Conservation (phyloP, 2,888 invertebrate species). For the Ecliptopera silaceata region DNA sequence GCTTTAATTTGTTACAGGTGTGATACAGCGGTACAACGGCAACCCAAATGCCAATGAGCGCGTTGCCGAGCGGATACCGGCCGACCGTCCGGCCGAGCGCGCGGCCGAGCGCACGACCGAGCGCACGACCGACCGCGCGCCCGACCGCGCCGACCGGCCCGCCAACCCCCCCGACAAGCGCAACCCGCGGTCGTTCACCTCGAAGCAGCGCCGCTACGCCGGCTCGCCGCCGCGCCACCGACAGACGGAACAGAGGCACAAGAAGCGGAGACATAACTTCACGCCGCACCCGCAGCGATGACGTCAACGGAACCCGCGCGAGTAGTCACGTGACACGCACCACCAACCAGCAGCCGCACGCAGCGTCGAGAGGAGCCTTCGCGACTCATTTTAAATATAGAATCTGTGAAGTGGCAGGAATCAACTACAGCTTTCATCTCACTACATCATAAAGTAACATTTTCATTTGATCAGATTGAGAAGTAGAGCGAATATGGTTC, state of each 20-base stretch:
- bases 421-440: too few species aligned
- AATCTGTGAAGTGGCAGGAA: too few species aligned
- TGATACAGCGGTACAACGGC: slow-evolving; percentile 63
- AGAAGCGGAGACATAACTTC: slow-evolving; percentile 52
- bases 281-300: slow-evolving; percentile 58
- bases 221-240: slow-evolving; percentile 34
- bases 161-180: slow-evolving; percentile 35
- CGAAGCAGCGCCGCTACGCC: slow-evolving; percentile 58
- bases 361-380: neutral
- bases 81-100: neutral
- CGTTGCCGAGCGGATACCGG: neutral
- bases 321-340: neutral
- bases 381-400: too few species aligned
- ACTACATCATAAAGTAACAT: too few species aligned
- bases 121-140: neutral
- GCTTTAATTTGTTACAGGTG: slow-evolving; percentile 46
- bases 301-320: slow-evolving; percentile 34
- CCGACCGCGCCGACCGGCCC: slow-evolving; percentile 37
- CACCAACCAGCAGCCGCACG: neutral
- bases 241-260: slow-evolving; percentile 43
- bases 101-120: neutral
- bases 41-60: slow-evolving; percentile 13
- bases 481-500: too few species aligned
- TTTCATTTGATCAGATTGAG: too few species aligned
- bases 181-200: slow-evolving; percentile 45